These are phyloP conservation scores for Eristalis arbustorum DNA, from an alignment of 2,888 invertebrate species.

Conservation along the genomic window DNA sequence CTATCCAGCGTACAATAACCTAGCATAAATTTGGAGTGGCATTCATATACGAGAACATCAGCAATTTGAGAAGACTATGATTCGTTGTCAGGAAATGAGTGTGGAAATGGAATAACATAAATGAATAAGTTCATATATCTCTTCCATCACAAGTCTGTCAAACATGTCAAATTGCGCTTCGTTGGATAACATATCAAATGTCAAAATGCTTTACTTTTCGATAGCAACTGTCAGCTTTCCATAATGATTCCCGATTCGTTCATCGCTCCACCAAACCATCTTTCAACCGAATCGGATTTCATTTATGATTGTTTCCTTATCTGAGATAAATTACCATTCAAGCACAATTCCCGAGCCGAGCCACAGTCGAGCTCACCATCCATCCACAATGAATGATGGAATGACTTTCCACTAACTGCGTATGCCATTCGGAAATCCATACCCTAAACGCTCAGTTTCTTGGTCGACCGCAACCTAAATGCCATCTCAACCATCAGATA, in stretches of 20 bases:
- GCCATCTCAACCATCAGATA: conserved; percentile 19
- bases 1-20: background rate
- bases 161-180: background rate
- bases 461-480: background rate
- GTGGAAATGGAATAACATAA: background rate
- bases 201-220: background rate
- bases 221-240: background rate
- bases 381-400: background rate
- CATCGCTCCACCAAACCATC: background rate
- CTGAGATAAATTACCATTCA: background rate
- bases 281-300: background rate
- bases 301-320: background rate
- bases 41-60: background rate
- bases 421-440: background rate
- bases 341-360: background rate
- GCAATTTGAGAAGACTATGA: background rate
- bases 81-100: background rate
- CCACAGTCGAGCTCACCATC: background rate
- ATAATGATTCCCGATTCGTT: background rate
- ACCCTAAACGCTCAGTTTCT: background rate
- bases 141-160: background rate
- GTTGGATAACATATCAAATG: background rate
- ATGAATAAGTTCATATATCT: background rate
- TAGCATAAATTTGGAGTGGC: background rate
- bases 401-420: background rate